These are phyloP conservation scores for Thalassoma bifasciatum DNA, from an alignment of 2,113 vertebrate species.

Conservation along the genomic window DNA sequence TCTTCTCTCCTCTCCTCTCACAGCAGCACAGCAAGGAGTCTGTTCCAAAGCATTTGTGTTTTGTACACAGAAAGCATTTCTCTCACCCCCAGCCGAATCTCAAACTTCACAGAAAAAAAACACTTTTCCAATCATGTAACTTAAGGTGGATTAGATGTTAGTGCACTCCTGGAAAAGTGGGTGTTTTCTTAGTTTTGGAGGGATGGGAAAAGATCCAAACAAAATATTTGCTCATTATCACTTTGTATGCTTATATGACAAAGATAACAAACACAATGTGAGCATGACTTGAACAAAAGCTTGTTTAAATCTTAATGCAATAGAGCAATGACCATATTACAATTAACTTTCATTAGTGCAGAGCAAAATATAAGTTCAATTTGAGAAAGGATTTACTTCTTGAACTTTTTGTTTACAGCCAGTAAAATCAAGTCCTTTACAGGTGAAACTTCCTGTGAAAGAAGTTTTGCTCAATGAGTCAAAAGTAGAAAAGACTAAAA, in stretches of 20 bases:
- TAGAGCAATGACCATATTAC: background rate
- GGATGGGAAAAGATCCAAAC: constrained; percentile 17
- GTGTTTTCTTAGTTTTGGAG: constrained; percentile 4
- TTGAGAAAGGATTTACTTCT: background rate
- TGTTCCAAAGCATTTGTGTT: constrained; percentile 74
- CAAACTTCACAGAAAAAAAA: constrained; percentile 55
- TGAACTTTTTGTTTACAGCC: background rate
- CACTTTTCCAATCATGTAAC: constrained; percentile 14
- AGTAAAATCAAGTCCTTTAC: background rate
- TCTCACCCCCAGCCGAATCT: constrained; percentile 56
- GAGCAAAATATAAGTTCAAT: too few species aligned
- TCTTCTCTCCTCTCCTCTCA: constrained; percentile 33
- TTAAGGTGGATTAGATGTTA: constrained; percentile 27
- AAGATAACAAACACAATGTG: background rate
- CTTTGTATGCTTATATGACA: background rate
- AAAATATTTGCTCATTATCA: constrained; percentile 7
- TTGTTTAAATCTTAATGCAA: background rate
- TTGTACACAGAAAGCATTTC: constrained; percentile 76
- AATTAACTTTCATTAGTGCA: background rate
- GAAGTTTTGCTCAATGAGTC: constrained; percentile 21
- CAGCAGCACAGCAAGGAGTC: constrained; percentile 62
- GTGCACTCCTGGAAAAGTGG: constrained; percentile 8
- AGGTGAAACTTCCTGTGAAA: constrained; percentile 40
- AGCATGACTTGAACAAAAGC: background rate
- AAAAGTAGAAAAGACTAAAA: constrained; percentile 42